Evolutionary conservation across 1,140 invertebrate species (phyloP), one percentile per base, ranked within the genome.

Genomic region (Papilio helenus): DNA sequence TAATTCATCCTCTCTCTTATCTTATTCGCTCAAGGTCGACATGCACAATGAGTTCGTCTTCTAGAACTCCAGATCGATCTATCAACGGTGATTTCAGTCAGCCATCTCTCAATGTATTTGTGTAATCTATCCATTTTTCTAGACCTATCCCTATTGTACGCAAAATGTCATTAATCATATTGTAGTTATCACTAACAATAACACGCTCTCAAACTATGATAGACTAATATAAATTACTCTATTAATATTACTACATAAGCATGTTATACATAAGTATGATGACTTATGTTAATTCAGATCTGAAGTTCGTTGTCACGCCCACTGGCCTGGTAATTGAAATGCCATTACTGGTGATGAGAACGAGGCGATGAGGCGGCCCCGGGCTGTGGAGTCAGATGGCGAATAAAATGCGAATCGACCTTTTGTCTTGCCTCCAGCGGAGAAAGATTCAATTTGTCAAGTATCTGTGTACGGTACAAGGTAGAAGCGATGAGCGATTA

Each of bases 371-470:
- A 88, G 84, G 83, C 79, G 79, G 77, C 61, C 80, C 79, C 72
- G 26, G 83, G 80, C 85, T 78, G 74, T 84, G 83, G 88, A 91
- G 91, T 92, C 89, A 89, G 86, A 91, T 89, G 89, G 91, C 87
- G 88, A 90, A 92, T 91, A 91, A 90, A 90, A 91, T 90, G 85
- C 80, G 89, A 87, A 89, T 88, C 87, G 89, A 85, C 89, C 88
- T 87, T 89, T 91, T 91, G 90, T 92, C 90, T 92, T 85, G 87
- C 88, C 90, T 88, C 84, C 77, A 85, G 90, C 91, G 86, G 83
- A 84, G 87, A 88, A 87, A 90, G 87, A 92, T 91, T 90, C 90
- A 92, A 92, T 92, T 91, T 92, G 88, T 91, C 89, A 92, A 85
- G 83, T 80, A 83, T 86, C 83, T 84, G 84, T 18, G 71, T 18